Percentiles rank a stretch among this genome's conserved stretches.
These are phyloP conservation scores for Cyprinodon tularosa DNA, from an alignment of 2,113 vertebrate genomes.

Conservation along the genomic window DNA sequence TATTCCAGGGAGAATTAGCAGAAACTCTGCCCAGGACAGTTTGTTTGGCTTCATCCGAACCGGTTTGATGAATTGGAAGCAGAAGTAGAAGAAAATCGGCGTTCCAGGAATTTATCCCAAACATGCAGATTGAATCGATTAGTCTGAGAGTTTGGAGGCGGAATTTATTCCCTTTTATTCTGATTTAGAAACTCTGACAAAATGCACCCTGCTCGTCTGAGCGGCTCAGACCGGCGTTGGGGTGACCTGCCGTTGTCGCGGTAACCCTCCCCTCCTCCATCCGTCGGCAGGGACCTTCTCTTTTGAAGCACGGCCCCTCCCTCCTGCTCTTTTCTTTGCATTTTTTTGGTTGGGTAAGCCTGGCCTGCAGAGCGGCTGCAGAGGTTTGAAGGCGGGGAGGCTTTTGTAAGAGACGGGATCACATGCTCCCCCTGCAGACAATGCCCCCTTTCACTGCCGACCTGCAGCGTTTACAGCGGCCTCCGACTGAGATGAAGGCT, in stretches of 20 bases:
- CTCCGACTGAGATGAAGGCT: constrained; percentile 10
- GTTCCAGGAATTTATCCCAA: background rate
- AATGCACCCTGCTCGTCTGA: constrained; percentile 30
- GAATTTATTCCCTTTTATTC: constrained; percentile 14
- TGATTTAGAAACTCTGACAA: background rate
- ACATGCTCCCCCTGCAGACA: constrained; percentile 59
- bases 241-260: constrained; percentile 81
- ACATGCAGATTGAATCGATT: constrained; percentile 39
- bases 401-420: constrained; percentile 58
- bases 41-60: background rate
- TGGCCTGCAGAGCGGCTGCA: constrained; percentile 25
- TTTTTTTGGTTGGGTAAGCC: constrained; percentile 57
- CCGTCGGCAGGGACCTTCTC: constrained; percentile 20
- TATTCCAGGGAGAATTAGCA: too few relatives aligned
- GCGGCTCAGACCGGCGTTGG: constrained; percentile 77
- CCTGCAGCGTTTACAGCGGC: constrained; percentile 40
- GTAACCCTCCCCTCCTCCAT: constrained; percentile 39
- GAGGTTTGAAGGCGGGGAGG: constrained; percentile 32
- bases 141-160: constrained; percentile 6
- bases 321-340: constrained; percentile 47
- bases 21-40: too few relatives aligned
- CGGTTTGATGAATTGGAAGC: too few relatives aligned
- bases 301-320: constrained; percentile 23
- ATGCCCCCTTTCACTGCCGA: constrained; percentile 58
- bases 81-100: too few relatives aligned